Percentiles rank a stretch among this genome's conserved stretches.
phyloP scores from a whole-genome alignment of 1,140 invertebrate species.

The Brachionus plicatilis region DNA sequence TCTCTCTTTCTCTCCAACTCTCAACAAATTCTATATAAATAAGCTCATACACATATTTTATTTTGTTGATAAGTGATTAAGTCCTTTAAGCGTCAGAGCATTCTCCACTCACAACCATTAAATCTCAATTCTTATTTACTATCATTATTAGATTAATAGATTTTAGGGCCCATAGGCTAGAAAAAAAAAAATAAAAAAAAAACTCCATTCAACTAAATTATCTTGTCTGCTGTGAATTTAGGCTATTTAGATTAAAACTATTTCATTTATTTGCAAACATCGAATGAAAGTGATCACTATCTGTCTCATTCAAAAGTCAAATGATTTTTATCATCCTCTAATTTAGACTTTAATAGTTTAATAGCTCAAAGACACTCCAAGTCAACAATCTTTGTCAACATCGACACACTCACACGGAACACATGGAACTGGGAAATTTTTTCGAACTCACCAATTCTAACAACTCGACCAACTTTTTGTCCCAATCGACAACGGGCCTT shows the following conservation, averaged over 20 bases:
- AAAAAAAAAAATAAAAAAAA: too few relatives aligned
- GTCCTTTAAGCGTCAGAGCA: neutral
- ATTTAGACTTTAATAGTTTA: neutral
- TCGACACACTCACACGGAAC: neutral
- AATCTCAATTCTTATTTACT: neutral
- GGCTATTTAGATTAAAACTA: neutral
- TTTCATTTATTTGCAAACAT: neutral
- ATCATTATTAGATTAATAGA: too few relatives aligned
- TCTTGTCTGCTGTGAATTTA: neutral
- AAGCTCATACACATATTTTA: neutral
- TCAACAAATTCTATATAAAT: too few relatives aligned
- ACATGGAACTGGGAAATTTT: conserved; percentile 22
- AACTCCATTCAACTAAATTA: too few relatives aligned
- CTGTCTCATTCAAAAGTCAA: neutral
- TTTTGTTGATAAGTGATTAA: neutral
- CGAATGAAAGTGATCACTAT: neutral
- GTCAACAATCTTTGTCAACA: neutral
- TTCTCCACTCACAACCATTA: neutral
- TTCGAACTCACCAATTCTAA: neutral
- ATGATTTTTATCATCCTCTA: neutral
- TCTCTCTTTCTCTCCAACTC: too few relatives aligned
- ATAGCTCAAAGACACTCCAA: neutral
- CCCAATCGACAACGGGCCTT: neutral
- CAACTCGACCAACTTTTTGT: neutral
- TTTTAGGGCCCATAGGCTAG: too few relatives aligned